These are phyloP conservation scores for Pachypanchax playfairii DNA, from an alignment of 2,113 vertebrate species.

Conservation along the genomic window DNA sequence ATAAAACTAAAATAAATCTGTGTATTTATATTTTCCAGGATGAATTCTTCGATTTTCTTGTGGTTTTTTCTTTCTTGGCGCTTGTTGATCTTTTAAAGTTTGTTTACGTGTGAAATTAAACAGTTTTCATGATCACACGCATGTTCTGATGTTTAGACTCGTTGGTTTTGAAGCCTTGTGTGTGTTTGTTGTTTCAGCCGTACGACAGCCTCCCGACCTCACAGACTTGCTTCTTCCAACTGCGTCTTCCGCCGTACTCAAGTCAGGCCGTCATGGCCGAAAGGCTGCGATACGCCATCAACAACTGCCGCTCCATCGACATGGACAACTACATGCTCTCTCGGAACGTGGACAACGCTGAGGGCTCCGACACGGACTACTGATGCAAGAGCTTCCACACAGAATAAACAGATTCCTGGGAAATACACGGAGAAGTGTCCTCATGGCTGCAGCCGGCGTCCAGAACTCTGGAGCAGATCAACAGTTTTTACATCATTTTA, in stretches of 20 bases:
- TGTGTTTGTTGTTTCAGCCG: slow-evolving; percentile 62
- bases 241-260: slow-evolving; percentile 83
- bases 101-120: no score
- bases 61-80: no score
- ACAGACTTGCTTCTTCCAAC: slow-evolving; percentile 86
- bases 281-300: slow-evolving; percentile 84
- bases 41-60: no score
- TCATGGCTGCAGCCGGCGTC: slow-evolving; percentile 17
- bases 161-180: not conserved
- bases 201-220: slow-evolving; percentile 85
- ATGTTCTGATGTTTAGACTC: not conserved
- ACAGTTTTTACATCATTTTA: slow-evolving; percentile 79
- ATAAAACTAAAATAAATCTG: no score
- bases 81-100: no score
- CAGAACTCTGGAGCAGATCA: slow-evolving; percentile 9
- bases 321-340: slow-evolving; percentile 89
- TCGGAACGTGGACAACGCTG: slow-evolving; percentile 80
- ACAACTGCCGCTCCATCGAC: slow-evolving; percentile 87
- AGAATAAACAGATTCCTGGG: not conserved
- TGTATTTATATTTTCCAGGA: no score
- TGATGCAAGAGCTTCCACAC: slow-evolving; percentile 46
- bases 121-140: no score
- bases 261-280: slow-evolving; percentile 83
- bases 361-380: slow-evolving; percentile 83
- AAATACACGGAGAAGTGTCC: not conserved